These are phyloP conservation scores for Synanthedon andrenaeformis DNA, from an alignment of 2,888 invertebrate genomes.

Conservation along the genomic window DNA sequence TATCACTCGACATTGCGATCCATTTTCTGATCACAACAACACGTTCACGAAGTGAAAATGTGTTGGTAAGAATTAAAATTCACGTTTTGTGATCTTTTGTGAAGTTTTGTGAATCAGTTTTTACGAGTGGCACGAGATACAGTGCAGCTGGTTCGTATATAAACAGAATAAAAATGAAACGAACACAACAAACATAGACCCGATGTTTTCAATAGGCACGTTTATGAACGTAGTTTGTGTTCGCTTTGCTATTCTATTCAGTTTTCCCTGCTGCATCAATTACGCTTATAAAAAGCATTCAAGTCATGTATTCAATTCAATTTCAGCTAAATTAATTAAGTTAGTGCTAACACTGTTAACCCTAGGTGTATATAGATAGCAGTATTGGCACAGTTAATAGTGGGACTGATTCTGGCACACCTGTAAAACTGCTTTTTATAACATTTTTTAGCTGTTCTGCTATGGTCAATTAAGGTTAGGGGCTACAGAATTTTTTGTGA, in stretches of 20 bases:
- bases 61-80: conserved; percentile 31
- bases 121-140: conserved; percentile 43
- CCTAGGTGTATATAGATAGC: too few species aligned
- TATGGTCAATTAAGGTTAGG: too few species aligned
- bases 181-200: conserved; percentile 23
- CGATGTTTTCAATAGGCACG: conserved; percentile 31
- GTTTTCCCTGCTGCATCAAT: conserved; percentile 1
- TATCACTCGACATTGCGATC: conserved; percentile 12
- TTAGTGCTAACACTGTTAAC: too few species aligned
- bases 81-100: conserved; percentile 49
- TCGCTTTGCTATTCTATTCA: conserved; percentile 7
- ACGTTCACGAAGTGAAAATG: conserved; percentile 26
- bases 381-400: too few species aligned
- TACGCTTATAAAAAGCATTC: not conserved
- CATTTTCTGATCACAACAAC: conserved; percentile 10
- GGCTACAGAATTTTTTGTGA: too few species aligned
- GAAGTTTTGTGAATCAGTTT: conserved; percentile 53
- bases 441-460: too few species aligned
- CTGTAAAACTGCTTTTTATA: too few species aligned
- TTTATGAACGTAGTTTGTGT: conserved; percentile 10
- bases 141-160: conserved; percentile 46
- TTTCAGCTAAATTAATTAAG: too few species aligned
- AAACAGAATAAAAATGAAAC: conserved; percentile 56
- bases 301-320: not conserved
- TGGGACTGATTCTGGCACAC: too few species aligned